phyloP scores from a whole-genome alignment of 2,888 invertebrate species.

The Labia minor region DNA sequence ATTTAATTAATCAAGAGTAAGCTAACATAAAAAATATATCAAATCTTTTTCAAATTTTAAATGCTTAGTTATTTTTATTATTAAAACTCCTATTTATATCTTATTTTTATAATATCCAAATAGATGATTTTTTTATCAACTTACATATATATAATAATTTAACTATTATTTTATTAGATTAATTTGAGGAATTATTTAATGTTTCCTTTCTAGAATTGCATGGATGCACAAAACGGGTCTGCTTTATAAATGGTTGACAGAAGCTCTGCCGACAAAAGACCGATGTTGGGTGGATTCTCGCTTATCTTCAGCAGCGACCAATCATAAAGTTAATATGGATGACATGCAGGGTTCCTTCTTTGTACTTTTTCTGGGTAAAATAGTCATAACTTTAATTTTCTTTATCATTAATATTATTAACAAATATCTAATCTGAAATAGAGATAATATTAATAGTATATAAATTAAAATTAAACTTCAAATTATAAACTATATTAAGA shows the following conservation, averaged over 20 bases:
- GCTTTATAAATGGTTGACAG: slow-evolving; percentile 68
- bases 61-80: no score
- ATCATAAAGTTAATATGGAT: slow-evolving; percentile 75
- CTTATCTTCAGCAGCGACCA: slow-evolving; percentile 55
- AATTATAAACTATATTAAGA: no score
- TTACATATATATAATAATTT: no score
- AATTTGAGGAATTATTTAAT: no score
- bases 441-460: neutral
- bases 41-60: no score
- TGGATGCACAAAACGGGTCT: slow-evolving; percentile 76
- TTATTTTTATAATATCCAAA: no score
- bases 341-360: slow-evolving; percentile 92
- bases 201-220: slow-evolving; percentile 54
- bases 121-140: no score
- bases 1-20: slow-evolving; percentile 68
- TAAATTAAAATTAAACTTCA: neutral
- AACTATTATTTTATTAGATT: no score
- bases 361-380: slow-evolving; percentile 69
- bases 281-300: slow-evolving; percentile 59
- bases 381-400: no score
- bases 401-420: no score
- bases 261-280: slow-evolving; percentile 66
- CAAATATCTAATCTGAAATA: slow-evolving; percentile 18
- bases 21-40: slow-evolving; percentile 31
- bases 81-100: no score